Evolutionary conservation across 2,113 vertebrate genomes (phyloP).

Genomic region (Oreochromis spilurus): DNA sequence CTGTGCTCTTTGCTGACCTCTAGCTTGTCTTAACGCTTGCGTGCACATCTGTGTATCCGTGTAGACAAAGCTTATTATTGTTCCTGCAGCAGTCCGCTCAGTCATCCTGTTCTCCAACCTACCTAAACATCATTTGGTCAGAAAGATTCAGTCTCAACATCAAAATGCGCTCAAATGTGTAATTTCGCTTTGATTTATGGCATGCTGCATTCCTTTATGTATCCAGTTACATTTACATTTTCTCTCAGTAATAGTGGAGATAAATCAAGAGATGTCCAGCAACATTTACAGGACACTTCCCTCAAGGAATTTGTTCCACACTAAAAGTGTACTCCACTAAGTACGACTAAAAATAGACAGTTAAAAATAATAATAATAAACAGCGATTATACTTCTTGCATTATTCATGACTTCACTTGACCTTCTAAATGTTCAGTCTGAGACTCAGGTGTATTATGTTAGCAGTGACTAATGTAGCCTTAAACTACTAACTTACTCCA

Average conservation of each 20-base stretch:
- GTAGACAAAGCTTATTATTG: slow-evolving; percentile 14
- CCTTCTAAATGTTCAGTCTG: background rate
- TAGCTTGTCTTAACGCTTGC: background rate
- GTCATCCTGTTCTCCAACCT: background rate
- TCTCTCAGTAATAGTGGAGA: background rate
- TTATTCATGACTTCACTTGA: background rate
- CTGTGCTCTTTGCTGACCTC: background rate
- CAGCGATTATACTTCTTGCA: background rate
- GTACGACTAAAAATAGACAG: background rate
- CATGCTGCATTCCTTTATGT: background rate
- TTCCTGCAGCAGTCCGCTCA: background rate
- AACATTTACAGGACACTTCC: background rate
- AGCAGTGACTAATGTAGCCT: background rate
- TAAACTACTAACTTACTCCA: background rate
- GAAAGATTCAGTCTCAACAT: background rate
- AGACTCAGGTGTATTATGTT: background rate
- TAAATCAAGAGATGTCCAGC: background rate
- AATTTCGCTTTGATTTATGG: background rate
- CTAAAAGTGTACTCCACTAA: background rate
- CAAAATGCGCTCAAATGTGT: background rate
- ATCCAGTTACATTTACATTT: background rate
- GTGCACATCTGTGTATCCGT: background rate
- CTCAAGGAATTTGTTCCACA: background rate
- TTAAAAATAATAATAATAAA: background rate
- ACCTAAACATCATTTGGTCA: background rate